Percentiles rank a stretch among this genome's conserved stretches.
Evolutionary conservation across 2,888 invertebrate species (phyloP).

Genomic region (Thysanoteuthis rhombus): DNA sequence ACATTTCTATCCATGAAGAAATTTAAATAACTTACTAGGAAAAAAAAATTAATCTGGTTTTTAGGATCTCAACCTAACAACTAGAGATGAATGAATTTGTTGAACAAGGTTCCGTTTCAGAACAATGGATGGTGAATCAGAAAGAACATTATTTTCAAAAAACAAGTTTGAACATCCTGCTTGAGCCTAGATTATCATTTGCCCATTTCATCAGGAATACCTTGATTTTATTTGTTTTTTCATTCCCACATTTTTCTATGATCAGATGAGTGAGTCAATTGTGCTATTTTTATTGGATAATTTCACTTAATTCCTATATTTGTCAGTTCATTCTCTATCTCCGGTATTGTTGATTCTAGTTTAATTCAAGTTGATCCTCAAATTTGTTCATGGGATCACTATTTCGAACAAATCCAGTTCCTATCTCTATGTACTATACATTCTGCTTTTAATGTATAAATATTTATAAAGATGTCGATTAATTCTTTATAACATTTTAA

Average conservation of each 20-base stretch:
- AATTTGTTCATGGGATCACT: too few relatives aligned
- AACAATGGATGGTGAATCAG: not conserved
- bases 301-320: not conserved
- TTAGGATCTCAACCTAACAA: too few relatives aligned
- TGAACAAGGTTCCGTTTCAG: not conserved
- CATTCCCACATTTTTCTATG: not conserved
- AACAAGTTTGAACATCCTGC: not conserved
- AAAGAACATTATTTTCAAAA: not conserved
- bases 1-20: not conserved
- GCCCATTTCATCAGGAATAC: not conserved
- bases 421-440: too few relatives aligned
- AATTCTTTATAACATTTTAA: too few relatives aligned
- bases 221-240: not conserved
- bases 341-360: too few relatives aligned
- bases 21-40: not conserved
- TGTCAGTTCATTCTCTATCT: too few relatives aligned
- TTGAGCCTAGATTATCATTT: not conserved
- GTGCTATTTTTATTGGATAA: not conserved
- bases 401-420: too few relatives aligned
- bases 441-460: too few relatives aligned
- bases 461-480: too few relatives aligned
- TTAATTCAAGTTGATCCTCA: too few relatives aligned
- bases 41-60: not conserved
- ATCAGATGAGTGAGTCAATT: not conserved
- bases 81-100: too few relatives aligned